A percentile compares a stretch with the other conserved stretches of the same genome.
Evolutionary conservation across 2,888 invertebrate genomes (phyloP).

Genomic region (Drosophila maculinotata): DNA sequence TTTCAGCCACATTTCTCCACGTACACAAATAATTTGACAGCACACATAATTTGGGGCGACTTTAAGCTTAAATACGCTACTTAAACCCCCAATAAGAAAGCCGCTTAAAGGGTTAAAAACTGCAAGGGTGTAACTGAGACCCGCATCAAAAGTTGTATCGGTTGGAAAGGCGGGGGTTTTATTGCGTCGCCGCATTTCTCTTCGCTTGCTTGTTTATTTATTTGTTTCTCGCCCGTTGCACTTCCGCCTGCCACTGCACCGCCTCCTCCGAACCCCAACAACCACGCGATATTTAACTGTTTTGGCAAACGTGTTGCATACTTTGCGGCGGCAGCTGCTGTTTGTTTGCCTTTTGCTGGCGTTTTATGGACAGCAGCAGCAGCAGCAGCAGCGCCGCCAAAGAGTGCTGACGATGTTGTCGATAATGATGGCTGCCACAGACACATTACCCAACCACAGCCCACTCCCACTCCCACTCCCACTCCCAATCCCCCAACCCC

Average conservation of each 20-base stretch:
- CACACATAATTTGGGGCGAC: background rate
- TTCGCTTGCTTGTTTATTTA: constrained; percentile 19
- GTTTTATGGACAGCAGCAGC: constrained; percentile 38
- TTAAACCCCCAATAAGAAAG: background rate
- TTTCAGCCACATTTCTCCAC: too few species aligned
- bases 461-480: background rate
- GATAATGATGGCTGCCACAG: constrained; percentile 77
- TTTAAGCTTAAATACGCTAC: background rate
- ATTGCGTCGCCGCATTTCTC: constrained; percentile 3
- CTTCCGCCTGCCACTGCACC: background rate
- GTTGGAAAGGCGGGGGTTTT: too few species aligned
- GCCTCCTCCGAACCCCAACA: rapidly evolving
- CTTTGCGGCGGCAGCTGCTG: constrained; percentile 71
- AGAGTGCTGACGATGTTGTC: constrained; percentile 44
- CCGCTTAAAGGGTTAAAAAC: background rate
- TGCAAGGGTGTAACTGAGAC: constrained; percentile 36
- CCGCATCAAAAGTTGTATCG: constrained; percentile 43
- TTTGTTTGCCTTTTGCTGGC: constrained; percentile 61
- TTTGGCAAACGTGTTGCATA: constrained; percentile 68
- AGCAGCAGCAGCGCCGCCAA: constrained; percentile 7
- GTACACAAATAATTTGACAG: too few species aligned
- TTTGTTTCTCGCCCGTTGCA: constrained; percentile 1
- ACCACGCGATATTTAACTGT: constrained; percentile 2
- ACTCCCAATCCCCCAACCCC: too few species aligned
- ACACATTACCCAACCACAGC: constrained; percentile 58